Conservation (phyloP, 2,797 vertebrate genomes). For the Prionace glauca region DNA sequence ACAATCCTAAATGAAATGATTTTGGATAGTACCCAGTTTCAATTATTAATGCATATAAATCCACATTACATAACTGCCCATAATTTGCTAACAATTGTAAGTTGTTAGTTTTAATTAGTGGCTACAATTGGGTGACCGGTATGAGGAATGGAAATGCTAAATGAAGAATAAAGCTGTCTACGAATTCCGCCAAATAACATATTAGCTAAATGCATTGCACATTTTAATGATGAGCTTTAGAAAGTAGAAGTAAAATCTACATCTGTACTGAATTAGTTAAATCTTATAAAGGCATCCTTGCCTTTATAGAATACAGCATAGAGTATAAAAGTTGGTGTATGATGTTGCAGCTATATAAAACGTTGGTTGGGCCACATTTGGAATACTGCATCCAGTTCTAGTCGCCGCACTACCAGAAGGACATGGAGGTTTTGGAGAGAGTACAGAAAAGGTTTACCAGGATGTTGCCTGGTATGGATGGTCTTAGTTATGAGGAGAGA, state of each 20-base stretch:
- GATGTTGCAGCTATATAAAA: too few relatives aligned
- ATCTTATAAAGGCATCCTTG: too few relatives aligned
- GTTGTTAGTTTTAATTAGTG: neutral
- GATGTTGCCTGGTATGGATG: too few relatives aligned
- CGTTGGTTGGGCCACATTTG: too few relatives aligned
- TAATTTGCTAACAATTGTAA: neutral
- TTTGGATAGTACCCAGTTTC: neutral
- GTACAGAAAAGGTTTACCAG: too few relatives aligned
- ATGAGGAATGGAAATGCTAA: neutral
- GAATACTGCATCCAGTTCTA: too few relatives aligned
- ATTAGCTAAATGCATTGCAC: neutral
- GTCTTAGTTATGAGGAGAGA: too few relatives aligned
- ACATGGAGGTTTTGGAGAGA: too few relatives aligned
- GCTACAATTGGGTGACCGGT: neutral
- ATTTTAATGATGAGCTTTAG: neutral
- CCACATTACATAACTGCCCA: neutral
- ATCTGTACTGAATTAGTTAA: neutral
- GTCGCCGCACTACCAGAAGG: too few relatives aligned
- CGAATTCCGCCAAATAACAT: neutral
- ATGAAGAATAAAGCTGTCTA: neutral
- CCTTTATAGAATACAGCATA: too few relatives aligned
- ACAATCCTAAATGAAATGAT: neutral
- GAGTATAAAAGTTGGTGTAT: too few relatives aligned
- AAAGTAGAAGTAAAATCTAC: neutral
- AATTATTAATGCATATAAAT: neutral